Base-by-base conservation (phyloP, 2,888 invertebrate genomes). In the Pilophorus perplexus region DNA sequence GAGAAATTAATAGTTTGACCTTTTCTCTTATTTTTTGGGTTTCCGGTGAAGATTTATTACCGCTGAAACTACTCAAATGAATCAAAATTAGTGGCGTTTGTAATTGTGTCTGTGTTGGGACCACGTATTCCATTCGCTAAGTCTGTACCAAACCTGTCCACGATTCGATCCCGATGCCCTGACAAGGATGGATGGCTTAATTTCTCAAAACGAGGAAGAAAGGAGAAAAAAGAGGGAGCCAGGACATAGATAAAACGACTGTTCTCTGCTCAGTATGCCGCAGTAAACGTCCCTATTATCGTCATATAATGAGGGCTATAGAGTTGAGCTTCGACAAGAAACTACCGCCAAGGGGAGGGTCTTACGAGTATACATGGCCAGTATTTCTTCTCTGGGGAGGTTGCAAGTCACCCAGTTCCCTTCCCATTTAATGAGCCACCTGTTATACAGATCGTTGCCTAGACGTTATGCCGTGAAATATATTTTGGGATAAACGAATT, bases 281-380 rank as follows among this genome's bases (percentile, higher is more conserved):
- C 52, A 52, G 52, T 52, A 52, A 52, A 52, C 52, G 52, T 52
- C 52, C 52, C 52, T 52, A 28, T 52, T 52, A 52, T 52, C 52
- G 52, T 52, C 52, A 52, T 52, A 52, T 52, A 52, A 52, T 52
- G 52, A 52, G 52, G 52, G 52, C 27, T 52, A 52, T 52, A 52
- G 52, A 52, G 52, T 28, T 6, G 52, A 25, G 52, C 27, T 52
- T 52, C 52, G 52, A 52, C 52, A 52, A 52, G 52, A 52, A 52
- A 52, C 52, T 28, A 52, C 28, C 52, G 25, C 28, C 23, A 14
- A 52, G 52, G 28, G 25, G 28, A 52, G 52, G 52, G 52, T 28
- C 28, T 28, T 52, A 28, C 33, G n/a, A n/a, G n/a, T n/a, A n/a
- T 33, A 6, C 52, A 52, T 25, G 52, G 46, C n/a, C 52, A 28